Conservation (phyloP, 2,797 vertebrate genomes). For the Notamacropus eugenii region DNA sequence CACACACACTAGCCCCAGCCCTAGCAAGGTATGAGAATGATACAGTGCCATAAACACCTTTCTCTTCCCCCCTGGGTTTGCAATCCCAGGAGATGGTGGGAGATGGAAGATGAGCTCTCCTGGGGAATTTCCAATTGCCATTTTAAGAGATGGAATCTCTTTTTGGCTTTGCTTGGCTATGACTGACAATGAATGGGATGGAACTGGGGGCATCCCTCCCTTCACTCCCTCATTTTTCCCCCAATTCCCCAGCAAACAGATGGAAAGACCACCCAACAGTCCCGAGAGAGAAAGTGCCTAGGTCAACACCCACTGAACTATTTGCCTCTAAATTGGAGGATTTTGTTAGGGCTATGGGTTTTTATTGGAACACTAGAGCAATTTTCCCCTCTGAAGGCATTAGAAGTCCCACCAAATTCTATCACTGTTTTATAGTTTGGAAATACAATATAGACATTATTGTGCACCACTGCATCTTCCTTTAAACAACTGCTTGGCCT, state of each 20-base stretch:
- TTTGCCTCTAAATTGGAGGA: conserved; percentile 41
- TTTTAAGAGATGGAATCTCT: conserved; percentile 74
- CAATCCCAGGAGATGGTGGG: conserved; percentile 63
- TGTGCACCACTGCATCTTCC: conserved; percentile 14
- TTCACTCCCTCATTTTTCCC: conserved; percentile 6
- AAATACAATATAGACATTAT: conserved; percentile 77
- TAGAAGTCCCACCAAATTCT: conserved; percentile 72
- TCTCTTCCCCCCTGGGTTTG: background rate
- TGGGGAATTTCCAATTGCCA: conserved; percentile 79
- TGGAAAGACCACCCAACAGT: conserved; percentile 78
- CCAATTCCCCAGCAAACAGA: background rate
- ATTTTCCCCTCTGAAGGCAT: conserved; percentile 65
- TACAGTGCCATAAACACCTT: background rate
- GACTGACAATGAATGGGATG: conserved; percentile 80
- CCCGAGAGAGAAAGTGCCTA: conserved; percentile 47
- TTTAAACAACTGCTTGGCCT: conserved; percentile 68
- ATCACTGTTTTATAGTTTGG: conserved; percentile 63
- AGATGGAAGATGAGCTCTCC: conserved; percentile 74
- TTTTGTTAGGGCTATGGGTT: conserved; percentile 75
- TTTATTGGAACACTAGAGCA: conserved; percentile 77
- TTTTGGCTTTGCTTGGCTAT: conserved; percentile 63
- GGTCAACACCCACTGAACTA: conserved; percentile 53
- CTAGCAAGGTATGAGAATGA: background rate
- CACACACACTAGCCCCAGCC: too few species aligned
- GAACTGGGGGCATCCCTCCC: conserved; percentile 72